Conservation (phyloP, 2,797 vertebrate genomes). For the Nothura maculosa region DNA sequence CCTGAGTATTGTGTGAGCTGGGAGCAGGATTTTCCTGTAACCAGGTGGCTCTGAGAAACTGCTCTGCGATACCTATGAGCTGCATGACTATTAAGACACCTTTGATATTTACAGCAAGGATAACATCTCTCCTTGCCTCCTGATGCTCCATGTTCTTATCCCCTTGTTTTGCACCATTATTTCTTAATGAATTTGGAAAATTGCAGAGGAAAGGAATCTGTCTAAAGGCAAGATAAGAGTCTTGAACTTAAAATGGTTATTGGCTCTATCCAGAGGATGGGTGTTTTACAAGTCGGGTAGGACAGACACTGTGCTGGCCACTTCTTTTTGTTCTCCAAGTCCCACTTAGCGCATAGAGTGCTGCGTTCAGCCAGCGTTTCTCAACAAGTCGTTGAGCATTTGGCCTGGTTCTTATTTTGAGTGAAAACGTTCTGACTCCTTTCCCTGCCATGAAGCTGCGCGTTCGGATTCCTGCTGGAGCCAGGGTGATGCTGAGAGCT, state of each 20-base stretch:
- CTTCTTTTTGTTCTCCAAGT: constrained; percentile 39
- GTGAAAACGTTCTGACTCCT: constrained; percentile 54
- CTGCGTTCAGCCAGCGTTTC: constrained; percentile 48
- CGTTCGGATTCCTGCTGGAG: constrained; percentile 47
- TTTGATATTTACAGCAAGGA: background rate
- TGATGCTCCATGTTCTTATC: background rate
- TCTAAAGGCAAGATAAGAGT: background rate
- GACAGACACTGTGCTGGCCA: constrained; percentile 38
- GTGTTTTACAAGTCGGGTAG: constrained; percentile 30
- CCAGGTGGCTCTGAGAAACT: background rate
- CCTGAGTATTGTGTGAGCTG: background rate
- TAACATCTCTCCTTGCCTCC: background rate
- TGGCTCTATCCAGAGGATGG: background rate
- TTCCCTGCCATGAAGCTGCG: constrained; percentile 19
- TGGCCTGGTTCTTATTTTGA: constrained; percentile 66
- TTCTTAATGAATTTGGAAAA: background rate
- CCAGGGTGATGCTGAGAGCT: constrained; percentile 59
- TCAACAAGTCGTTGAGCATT: constrained; percentile 46
- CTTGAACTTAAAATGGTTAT: background rate
- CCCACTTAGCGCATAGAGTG: constrained; percentile 57
- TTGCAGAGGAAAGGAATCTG: background rate
- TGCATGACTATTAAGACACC: background rate
- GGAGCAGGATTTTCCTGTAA: background rate
- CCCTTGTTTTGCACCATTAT: background rate
- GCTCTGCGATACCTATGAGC: background rate